Evolutionary conservation across 1,140 invertebrate genomes (phyloP).

Genomic region (Choristoneura fumiferana): DNA sequence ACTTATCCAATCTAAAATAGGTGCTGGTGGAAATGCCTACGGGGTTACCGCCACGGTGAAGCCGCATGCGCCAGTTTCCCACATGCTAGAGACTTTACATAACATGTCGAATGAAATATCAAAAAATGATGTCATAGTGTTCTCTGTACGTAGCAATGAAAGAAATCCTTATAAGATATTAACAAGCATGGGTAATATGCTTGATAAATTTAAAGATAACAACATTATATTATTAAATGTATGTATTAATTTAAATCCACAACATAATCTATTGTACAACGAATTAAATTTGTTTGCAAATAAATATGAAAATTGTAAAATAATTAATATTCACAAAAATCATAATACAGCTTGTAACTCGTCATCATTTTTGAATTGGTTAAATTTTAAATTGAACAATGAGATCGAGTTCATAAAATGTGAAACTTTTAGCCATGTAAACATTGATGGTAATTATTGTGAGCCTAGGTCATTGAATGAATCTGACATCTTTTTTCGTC

Average conservation of each 20-base stretch:
- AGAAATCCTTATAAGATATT: neutral
- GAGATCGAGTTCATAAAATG: too few species aligned
- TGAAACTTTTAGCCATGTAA: too few species aligned
- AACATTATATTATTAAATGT: conserved; percentile 5
- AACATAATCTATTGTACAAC: neutral
- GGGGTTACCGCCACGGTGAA: neutral
- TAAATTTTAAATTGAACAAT: too few species aligned
- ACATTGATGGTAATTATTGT: too few species aligned
- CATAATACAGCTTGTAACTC: too few species aligned
- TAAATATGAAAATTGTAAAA: neutral
- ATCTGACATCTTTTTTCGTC: too few species aligned
- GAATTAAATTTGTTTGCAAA: neutral
- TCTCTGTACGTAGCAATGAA: neutral
- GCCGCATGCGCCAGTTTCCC: neutral
- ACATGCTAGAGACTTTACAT: neutral
- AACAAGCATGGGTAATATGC: neutral
- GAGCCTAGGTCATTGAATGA: too few species aligned
- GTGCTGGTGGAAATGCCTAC: neutral
- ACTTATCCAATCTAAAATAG: neutral
- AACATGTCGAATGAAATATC: neutral
- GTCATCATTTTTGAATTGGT: too few species aligned
- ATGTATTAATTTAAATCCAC: neutral
- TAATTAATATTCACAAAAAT: neutral
- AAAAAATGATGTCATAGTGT: neutral
- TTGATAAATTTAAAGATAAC: neutral